phyloP scores from a whole-genome alignment of 2,797 vertebrate genomes.

The Anisognathus igniventris region DNA sequence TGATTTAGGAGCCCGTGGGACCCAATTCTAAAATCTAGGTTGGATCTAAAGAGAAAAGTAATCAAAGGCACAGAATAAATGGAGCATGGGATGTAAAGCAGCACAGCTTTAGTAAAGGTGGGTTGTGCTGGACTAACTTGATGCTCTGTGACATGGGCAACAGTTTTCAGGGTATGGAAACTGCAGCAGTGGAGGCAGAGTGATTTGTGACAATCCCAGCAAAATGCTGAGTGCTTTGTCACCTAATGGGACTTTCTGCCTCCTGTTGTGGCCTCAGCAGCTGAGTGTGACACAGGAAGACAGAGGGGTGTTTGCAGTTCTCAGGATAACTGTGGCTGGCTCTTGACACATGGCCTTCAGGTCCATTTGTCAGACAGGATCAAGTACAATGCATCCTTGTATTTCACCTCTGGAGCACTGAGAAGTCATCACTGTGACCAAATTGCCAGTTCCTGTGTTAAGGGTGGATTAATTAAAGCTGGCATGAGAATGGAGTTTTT shows the following conservation, averaged over 20 bases:
- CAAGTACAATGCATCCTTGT: neutral
- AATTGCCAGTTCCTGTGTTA: neutral
- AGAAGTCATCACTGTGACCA: neutral
- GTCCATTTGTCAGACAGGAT: neutral
- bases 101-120: neutral
- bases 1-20: neutral
- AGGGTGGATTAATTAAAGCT: neutral
- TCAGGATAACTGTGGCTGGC: neutral
- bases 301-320: neutral
- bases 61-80: neutral
- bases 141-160: accelerated
- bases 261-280: neutral
- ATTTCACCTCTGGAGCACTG: neutral
- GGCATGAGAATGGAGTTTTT: neutral
- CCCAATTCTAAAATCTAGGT: neutral
- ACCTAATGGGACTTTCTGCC: neutral
- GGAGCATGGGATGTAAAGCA: neutral
- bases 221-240: neutral
- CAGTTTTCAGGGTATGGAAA: neutral
- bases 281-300: neutral
- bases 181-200: neutral
- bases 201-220: neutral
- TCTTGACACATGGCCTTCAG: accelerated
- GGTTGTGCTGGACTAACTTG: neutral
- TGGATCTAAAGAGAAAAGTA: neutral